A percentile compares a stretch with the other conserved stretches of the same genome.
Conservation (phyloP, 2,888 invertebrate species). For the Pseudococcus viburni region DNA sequence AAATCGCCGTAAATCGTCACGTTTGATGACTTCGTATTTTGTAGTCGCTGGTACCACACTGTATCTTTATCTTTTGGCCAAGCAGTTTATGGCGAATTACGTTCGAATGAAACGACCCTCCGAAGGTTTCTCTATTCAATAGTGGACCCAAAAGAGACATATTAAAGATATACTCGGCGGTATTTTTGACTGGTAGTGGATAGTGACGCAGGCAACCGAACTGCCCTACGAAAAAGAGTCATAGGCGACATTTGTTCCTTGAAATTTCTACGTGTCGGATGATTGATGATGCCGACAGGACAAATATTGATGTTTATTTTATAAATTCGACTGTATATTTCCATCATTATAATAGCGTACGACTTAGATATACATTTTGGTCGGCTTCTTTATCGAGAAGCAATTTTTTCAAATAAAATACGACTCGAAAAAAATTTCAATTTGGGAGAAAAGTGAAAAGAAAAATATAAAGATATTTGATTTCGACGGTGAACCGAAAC, state of each 20-base stretch:
- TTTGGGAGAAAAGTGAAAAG: slow-evolving; percentile 2
- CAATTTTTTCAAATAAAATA: slow-evolving; percentile 6
- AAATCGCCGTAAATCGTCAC: background rate
- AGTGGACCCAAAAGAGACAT: background rate
- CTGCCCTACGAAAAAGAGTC: background rate
- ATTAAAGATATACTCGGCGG: background rate
- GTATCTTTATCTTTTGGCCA: background rate
- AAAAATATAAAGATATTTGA: background rate
- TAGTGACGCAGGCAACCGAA: background rate
- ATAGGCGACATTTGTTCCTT: background rate
- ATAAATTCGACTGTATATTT: slow-evolving; percentile 25
- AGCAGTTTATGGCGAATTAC: background rate
- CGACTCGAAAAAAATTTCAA: background rate
- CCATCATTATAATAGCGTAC: background rate
- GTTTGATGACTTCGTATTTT: background rate
- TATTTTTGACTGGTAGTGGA: background rate
- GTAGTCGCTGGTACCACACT: background rate
- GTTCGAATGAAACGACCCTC: background rate
- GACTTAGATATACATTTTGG: too few relatives aligned
- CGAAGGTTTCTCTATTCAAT: background rate
- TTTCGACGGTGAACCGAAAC: background rate
- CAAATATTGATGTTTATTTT: slow-evolving; percentile 43
- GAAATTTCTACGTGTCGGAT: background rate
- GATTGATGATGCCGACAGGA: slow-evolving; percentile 17
- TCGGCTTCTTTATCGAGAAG: background rate